Base-by-base conservation (phyloP, 2,797 vertebrate genomes). In the Sebastes iracundus region DNA sequence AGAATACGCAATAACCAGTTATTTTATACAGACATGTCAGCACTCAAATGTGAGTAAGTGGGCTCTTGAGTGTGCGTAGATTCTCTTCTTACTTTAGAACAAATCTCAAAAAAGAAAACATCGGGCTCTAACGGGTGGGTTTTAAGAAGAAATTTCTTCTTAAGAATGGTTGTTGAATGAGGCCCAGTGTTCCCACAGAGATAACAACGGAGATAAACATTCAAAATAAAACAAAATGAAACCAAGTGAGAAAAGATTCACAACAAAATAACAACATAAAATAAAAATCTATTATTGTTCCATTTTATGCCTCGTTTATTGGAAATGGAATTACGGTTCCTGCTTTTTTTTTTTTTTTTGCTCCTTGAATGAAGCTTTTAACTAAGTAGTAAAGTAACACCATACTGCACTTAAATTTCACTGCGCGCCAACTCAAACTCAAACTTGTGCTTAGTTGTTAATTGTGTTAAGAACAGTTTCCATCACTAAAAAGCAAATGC, bases 401-500 rank as follows among this genome's bases (percentile, higher is more conserved):
- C 28, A 18, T 5, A 49, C 10, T 63, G 27, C 64, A 58, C 23
- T 16, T 67, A 66, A 11, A 55, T 76, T 69, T 53, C 0, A 18
- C 33, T 16, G 6, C 2, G 6, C 32, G 3, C 33, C 22, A 38
- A 18, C 38, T 42, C 38, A 27, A 10, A 67, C 63, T 22, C 33
- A 75, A 61, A 16, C 32, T 27, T n/a, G 13, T 75, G 72, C 46
- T 55, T 25, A 2, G 32, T 27, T 56, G 9, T 56, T 68, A 74
- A 76, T 35, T 70, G 53, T 56, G 65, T 64, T 75, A 60, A 66
- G 13, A 77, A 23, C 11, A 9, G 35, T 71, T 66, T 69, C 18
- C 58, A 46, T 81, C 63, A 63, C 56, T 32, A 10, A 77, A 81
- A 83, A 28, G 33, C 55, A 62, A 68, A 79, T 76, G 62, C 16